Percentiles rank a stretch among this genome's conserved stretches.
Conservation (phyloP, 2,888 invertebrate species). For the Dryococelus australis region DNA sequence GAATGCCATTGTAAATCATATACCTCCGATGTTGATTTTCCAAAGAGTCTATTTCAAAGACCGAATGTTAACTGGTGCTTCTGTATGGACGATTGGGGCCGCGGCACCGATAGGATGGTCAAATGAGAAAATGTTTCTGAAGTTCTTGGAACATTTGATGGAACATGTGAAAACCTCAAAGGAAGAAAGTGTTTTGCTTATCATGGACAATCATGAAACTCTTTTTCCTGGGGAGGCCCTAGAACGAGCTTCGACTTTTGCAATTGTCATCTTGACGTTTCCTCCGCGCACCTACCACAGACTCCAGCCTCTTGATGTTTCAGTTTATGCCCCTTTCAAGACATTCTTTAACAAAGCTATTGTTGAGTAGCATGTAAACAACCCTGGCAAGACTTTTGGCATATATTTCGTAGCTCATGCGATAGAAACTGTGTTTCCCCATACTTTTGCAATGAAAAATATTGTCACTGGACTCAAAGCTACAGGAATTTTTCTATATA, state of each 20-base stretch:
- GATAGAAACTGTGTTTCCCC: neutral
- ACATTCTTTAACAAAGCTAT: conserved; percentile 18
- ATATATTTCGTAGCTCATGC: conserved; percentile 5
- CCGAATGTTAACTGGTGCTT: conserved; percentile 18
- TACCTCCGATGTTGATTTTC: conserved; percentile 23
- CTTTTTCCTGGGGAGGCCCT: neutral
- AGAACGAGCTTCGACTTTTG: neutral
- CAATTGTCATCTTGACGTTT: neutral
- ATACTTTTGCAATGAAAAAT: neutral
- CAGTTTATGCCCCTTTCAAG: neutral
- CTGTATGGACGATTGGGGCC: neutral
- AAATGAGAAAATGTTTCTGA: conserved; percentile 9
- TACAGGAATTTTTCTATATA: neutral
- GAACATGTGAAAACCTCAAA: conserved; percentile 13
- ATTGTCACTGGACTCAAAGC: neutral
- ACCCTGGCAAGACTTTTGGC: neutral
- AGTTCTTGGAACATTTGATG: neutral
- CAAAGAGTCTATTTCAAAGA: conserved; percentile 23
- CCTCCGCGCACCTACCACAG: neutral
- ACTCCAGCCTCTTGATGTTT: conserved; percentile 20
- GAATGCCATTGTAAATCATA: conserved; percentile 13
- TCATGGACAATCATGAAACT: conserved; percentile 25
- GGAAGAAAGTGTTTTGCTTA: neutral
- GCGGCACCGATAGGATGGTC: conserved; percentile 12
- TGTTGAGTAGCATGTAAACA: neutral